phyloP scores from a whole-genome alignment of 2,797 vertebrate genomes.

The Astyanax mexicanus region DNA sequence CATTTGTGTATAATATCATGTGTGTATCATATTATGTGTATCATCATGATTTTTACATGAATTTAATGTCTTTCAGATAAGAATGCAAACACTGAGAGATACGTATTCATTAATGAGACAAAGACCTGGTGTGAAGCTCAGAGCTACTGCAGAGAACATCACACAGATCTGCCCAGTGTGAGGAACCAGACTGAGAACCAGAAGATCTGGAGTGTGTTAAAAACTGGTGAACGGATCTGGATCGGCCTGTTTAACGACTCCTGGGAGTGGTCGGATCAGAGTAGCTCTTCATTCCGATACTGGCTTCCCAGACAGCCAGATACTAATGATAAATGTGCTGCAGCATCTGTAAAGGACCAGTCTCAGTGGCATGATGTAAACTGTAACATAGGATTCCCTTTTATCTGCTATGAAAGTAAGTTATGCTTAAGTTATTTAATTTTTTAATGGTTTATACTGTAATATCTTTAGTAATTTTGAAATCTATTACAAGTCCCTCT shows the following conservation, averaged over 20 bases:
- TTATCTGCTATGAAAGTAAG: too few species aligned
- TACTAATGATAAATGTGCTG: background rate
- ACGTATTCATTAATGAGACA: rapidly evolving
- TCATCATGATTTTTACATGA: background rate
- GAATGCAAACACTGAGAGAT: background rate
- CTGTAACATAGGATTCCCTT: too few species aligned
- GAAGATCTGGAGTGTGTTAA: rapidly evolving
- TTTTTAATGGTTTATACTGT: too few species aligned
- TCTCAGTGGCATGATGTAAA: constrained; percentile 1
- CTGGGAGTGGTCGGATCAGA: too few species aligned
- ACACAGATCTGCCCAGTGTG: background rate
- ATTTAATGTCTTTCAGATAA: background rate
- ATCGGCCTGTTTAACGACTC: constrained; percentile 29
- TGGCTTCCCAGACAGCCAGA: background rate
- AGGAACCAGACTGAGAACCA: background rate
- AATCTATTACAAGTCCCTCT: too few species aligned
- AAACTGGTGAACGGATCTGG: rapidly evolving
- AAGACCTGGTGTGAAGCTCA: constrained; percentile 5
- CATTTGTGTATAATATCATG: too few species aligned
- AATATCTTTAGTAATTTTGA: too few species aligned
- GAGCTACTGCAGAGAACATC: constrained; percentile 23
- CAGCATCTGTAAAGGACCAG: background rate
- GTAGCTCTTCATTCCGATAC: constrained; percentile 32
- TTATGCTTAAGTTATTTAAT: too few species aligned
- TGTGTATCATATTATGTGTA: background rate